phyloP scores from a whole-genome alignment of 1,140 invertebrate species.

The Procambarus virginalis region DNA sequence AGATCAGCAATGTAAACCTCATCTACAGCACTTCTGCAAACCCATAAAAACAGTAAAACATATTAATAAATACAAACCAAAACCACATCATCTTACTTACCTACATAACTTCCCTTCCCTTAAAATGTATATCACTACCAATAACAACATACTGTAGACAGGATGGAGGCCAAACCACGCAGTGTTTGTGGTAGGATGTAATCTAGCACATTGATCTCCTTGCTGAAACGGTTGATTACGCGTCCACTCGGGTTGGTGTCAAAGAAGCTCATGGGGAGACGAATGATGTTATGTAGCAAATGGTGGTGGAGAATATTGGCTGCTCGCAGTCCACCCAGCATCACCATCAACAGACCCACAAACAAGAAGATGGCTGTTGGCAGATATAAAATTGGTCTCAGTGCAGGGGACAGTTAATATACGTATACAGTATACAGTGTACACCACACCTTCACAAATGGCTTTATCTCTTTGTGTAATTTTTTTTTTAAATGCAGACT shows the following conservation, averaged over 20 bases:
- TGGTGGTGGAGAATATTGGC: constrained; percentile 79
- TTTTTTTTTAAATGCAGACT: no score
- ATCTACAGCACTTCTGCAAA: no score
- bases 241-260: constrained; percentile 90
- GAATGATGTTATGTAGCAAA: constrained; percentile 80
- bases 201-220: constrained; percentile 87
- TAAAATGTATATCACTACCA: no score
- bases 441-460: no score
- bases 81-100: no score
- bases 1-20: no score
- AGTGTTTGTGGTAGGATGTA: constrained; percentile 83
- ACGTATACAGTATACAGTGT: no score
- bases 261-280: constrained; percentile 86
- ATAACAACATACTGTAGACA: neutral
- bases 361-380: constrained; percentile 73
- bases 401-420: no score
- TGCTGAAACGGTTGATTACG: constrained; percentile 89
- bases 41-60: no score
- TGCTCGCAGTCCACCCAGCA: constrained; percentile 80
- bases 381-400: constrained; percentile 78
- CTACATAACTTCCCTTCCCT: no score
- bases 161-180: constrained; percentile 74
- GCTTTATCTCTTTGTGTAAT: no score
- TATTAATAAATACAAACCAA: no score
- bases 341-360: constrained; percentile 72